Base-by-base conservation (phyloP, 2,113 vertebrate species). In the Pteropus alecto region DNA sequence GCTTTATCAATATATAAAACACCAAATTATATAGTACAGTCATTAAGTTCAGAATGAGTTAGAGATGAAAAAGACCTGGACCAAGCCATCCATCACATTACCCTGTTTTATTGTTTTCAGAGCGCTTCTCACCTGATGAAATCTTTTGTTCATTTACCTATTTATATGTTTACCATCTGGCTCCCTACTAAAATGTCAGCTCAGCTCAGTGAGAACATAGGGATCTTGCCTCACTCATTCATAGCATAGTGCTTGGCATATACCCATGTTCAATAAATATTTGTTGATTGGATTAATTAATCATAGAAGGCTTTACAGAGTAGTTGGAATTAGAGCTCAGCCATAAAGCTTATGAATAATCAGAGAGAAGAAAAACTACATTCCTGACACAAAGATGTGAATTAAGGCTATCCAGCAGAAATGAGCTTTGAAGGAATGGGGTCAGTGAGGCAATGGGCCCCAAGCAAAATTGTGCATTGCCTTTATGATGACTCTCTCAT, bases 91-190 rank as follows among this genome's bases (percentile, higher is more conserved):
- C 88, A 79, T 95, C 90, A 74, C 35, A 35, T 38, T 12, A 24
- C 0, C 46, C 77, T 93, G 15, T 56, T 94, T 85, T 85, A 81
- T 24, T 91, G 48, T 67, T 41, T 95, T 79, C 38, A 24, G 43
- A 67, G 38, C 54, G 46, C 48, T 85, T 91, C 79, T 77, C 41
- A 88, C 71, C 90, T 93, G 48, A 90, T 91, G 88, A 61, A 46
- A 63, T 68, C 67, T 73, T 51, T 51, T 71, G 24, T 58, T 73
- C 48, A 10, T 86, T 93, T 89, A 68, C 78, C 87, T 96, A 68
- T 93, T 95, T 87, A 90, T 77, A 61, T 74, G 94, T 92, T 93
- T 92, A 87, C 91, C 76, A 96, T 84, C 76, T 95, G 93, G 58
- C 58, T 92, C 70, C 43, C 71, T 77, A n/a, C 63, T 67, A 43